Base-by-base conservation (phyloP, 2,113 vertebrate genomes). In the Colossoma macropomum region DNA sequence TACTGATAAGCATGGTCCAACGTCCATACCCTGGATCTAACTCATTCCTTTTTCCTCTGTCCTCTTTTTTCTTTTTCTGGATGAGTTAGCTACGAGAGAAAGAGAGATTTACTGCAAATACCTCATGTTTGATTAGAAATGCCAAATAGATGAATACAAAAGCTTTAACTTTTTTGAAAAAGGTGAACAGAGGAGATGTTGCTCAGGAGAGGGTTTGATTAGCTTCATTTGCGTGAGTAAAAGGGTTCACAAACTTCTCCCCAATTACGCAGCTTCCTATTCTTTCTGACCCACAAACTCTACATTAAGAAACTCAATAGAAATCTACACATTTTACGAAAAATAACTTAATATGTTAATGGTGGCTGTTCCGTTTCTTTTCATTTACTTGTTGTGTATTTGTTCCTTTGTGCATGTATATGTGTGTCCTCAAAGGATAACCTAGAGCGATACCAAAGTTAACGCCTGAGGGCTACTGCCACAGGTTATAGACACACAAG, bases 111-210 rank as follows among this genome's bases (percentile, higher is more conserved):
- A 75, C 90, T 92, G 92, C 93, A 94, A 92, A 94, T 95, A 95
- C 93, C 94, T 95, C 93, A 94, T 93, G 91, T 92, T 92, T 94
- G 93, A 94, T 93, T 80, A 87, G 92, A 94, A 88, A 94, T 93
- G 94, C 93, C 93, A 95, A 95, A 95, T 94, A 95, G 88, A 90
- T 77, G 76, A 79, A 38, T 45, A 80, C 82, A 79, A 86, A 87
- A 88, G 85, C 84, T 86, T 87, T 89, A 86, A 86, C 80, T 73
- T 77, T 82, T 84, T 79, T 79, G 76, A 79, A 56, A 80, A 70
- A 78, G 63, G 70, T 54, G 54, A 76, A 62, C 79, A 59, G 78
- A 85, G 82, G 80, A 83, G 78, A 86, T 72, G 25, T 80, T 34
- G 81, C 76, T 85, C 68, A 80, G 86, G 87, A 84, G 84, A 84